phyloP scores from a whole-genome alignment of 2,888 invertebrate species.

The Congeria kusceri region DNA sequence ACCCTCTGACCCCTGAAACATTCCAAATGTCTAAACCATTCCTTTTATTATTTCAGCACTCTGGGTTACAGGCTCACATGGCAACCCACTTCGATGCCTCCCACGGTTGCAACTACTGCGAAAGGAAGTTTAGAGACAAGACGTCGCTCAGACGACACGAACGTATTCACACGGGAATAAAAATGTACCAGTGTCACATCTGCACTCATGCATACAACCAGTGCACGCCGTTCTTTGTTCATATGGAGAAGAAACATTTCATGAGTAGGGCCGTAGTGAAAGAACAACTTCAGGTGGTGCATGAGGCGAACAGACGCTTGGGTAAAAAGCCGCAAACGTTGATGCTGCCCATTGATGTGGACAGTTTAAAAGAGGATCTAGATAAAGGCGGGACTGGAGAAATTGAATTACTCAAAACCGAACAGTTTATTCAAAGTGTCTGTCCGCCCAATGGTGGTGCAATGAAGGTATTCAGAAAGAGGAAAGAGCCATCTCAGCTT shows the following conservation, averaged over 20 bases:
- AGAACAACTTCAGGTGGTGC: slow-evolving; percentile 36
- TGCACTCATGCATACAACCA: slow-evolving; percentile 60
- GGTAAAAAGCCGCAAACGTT: slow-evolving; percentile 23
- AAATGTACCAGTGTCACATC: slow-evolving; percentile 55
- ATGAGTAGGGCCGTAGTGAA: slow-evolving; percentile 47
- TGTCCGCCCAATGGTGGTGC: too few relatives aligned
- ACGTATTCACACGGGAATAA: slow-evolving; percentile 56
- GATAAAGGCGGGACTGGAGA: too few relatives aligned
- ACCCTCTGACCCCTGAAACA: too few relatives aligned
- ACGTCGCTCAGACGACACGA: slow-evolving; percentile 57
- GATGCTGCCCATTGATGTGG: too few relatives aligned
- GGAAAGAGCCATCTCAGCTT: too few relatives aligned
- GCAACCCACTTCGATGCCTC: slow-evolving; percentile 61
- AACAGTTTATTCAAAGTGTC: too few relatives aligned
- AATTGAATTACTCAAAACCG: too few relatives aligned
- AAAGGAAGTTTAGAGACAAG: slow-evolving; percentile 56
- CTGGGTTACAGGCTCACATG: slow-evolving; percentile 49
- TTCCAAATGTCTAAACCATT: too few relatives aligned
- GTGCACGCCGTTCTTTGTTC: slow-evolving; percentile 60
- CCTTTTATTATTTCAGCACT: slow-evolving; percentile 20
- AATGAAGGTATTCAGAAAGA: too few relatives aligned
- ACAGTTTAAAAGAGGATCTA: too few relatives aligned
- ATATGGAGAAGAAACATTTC: slow-evolving; percentile 58
- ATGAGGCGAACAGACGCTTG: slow-evolving; percentile 32
- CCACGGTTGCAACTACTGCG: slow-evolving; percentile 53